Base-by-base conservation (phyloP, 2,888 invertebrate genomes). In the Sussaba pulchella region DNA sequence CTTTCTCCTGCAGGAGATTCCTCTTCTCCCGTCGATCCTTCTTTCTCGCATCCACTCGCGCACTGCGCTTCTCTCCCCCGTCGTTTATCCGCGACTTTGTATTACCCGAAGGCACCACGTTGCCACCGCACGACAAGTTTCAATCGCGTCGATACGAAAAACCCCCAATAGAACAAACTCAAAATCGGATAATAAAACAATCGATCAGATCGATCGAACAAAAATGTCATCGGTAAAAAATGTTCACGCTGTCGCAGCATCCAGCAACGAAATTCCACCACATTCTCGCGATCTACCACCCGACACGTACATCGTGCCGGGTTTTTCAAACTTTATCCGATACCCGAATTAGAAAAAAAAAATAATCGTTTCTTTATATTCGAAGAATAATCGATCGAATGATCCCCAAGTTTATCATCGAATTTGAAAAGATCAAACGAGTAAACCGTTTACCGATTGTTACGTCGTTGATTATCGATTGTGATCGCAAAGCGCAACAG, bases 1-100 rank as follows among this genome's bases (percentile, higher is more conserved):
- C 83, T 85, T 89, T 88, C 87, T 89, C 87, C 87, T 86, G 86
- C 84, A 86, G 88, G 86, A 88, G 89, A 89, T 83, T 87, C 86
- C 82, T 85, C 86, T 84, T 86, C 87, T 88, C 86, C 88, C 83
- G 85, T 82, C 81, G 87, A 83, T 84, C 52, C 85, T 82, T 81
- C 86, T 84, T 81, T 77, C 85, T 88, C 85, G 88, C 90, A 89
- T 89, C 87, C 88, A 89, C 90, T 89, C 82, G 74, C 83, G 77
- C 85, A 85, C 87, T 84, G 75, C 80, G 73, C 54, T 74, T 50
- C 6, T 24, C 61, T 6, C 21, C 57, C 24, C 17, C 47, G 8
- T 45, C 6, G 12, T 80, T 73, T 67, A 71, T 59, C 26, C 17
- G 21, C 52, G 64, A 52, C n/a, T 36, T 52, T 64, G 17, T 52